phyloP scores from a whole-genome alignment of 2,797 vertebrate species.

The Tenualosa ilisha region DNA sequence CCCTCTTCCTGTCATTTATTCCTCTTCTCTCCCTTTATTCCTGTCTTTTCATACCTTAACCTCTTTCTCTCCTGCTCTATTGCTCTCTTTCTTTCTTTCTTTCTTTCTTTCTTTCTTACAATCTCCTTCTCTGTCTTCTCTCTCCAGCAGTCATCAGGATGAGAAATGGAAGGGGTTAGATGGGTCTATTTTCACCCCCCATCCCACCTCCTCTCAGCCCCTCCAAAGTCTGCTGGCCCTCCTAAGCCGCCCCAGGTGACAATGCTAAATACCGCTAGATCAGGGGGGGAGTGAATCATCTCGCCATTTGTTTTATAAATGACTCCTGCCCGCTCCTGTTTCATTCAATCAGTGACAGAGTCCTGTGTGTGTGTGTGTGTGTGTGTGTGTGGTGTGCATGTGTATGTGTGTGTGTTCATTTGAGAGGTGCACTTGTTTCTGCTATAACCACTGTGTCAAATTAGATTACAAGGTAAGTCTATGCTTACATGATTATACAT shows the following conservation, averaged over 20 bases:
- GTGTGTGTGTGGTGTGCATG: slow-evolving; percentile 4
- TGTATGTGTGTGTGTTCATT: neutral
- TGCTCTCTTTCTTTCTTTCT: slow-evolving; percentile 42
- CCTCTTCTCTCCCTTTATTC: no score
- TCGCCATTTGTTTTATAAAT: slow-evolving; percentile 64
- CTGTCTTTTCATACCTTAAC: neutral
- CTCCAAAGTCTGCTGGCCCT: slow-evolving; percentile 42
- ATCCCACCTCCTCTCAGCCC: slow-evolving; percentile 50
- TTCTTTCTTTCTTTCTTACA: slow-evolving; percentile 53
- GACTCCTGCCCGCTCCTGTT: slow-evolving; percentile 47
- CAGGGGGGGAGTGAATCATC: no score
- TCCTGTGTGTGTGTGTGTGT: neutral
- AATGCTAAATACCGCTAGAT: slow-evolving; percentile 73
- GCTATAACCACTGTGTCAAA: neutral
- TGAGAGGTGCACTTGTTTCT: neutral
- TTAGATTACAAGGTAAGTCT: neutral
- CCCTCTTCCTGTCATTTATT: neutral
- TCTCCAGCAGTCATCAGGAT: slow-evolving; percentile 71
- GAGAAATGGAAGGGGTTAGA: slow-evolving; percentile 76
- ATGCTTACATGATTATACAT: neutral
- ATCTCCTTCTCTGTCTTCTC: slow-evolving; percentile 27
- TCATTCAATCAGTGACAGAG: slow-evolving; percentile 43
- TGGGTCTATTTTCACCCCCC: slow-evolving; percentile 68
- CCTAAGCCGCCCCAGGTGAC: slow-evolving; percentile 68
- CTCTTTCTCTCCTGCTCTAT: slow-evolving; percentile 30